Conservation (phyloP, 1,140 invertebrate species). For the Drosophila simulans region DNA sequence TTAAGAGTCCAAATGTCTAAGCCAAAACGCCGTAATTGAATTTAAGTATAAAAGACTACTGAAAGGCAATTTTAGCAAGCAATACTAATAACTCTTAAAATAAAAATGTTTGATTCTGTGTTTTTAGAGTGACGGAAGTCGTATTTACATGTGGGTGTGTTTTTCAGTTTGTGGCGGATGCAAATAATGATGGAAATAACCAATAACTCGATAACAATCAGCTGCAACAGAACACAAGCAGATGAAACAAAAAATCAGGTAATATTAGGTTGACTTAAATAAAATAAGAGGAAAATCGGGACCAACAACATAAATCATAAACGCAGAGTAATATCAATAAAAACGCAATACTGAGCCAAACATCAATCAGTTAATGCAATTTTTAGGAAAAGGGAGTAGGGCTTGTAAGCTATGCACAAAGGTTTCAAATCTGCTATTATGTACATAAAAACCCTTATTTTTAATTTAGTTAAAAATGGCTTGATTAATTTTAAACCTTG, state of each 20-base stretch:
- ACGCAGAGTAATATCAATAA: neutral
- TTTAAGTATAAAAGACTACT: slow-evolving; percentile 11
- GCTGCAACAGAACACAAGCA: slow-evolving; percentile 36
- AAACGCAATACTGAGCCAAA: slow-evolving; percentile 34
- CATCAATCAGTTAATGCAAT: neutral
- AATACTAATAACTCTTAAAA: neutral
- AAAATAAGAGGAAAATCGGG: slow-evolving; percentile 6
- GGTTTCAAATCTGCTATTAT: no score
- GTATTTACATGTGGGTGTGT: slow-evolving; percentile 33
- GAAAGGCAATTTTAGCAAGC: slow-evolving; percentile 11
- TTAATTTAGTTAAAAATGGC: no score
- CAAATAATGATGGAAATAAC: slow-evolving; percentile 38
- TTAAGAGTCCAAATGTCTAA: no score
- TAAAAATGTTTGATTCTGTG: neutral
- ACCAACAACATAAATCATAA: slow-evolving; percentile 2
- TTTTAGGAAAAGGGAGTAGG: neutral
- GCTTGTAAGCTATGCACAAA: slow-evolving; percentile 9
- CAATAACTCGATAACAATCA: slow-evolving; percentile 33
- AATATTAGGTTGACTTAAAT: slow-evolving; percentile 9
- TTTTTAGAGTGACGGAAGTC: neutral
- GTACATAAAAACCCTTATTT: no score
- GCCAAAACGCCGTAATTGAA: neutral
- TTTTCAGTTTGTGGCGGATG: slow-evolving; percentile 25
- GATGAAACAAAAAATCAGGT: slow-evolving; percentile 20
- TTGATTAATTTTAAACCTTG: no score